These are phyloP conservation scores for Sclerodermus sp. DNA, from an alignment of 2,888 invertebrate species.

Conservation along the genomic window DNA sequence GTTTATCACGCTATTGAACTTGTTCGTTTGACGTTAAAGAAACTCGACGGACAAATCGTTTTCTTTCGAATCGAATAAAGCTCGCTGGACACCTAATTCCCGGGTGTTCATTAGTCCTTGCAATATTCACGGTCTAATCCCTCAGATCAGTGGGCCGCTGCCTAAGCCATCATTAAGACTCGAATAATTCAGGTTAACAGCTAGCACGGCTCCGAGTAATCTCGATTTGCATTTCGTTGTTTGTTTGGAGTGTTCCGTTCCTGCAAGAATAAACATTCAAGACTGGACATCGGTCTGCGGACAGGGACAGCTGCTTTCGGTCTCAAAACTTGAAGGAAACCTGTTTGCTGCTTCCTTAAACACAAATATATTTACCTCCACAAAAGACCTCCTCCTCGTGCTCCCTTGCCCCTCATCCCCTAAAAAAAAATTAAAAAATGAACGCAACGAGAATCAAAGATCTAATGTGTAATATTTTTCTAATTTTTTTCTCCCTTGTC, in stretches of 20 bases:
- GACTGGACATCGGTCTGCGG: constrained; percentile 27
- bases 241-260: constrained; percentile 33
- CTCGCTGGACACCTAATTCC: constrained; percentile 43
- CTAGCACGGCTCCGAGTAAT: constrained; percentile 48
- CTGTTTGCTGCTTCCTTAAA: constrained; percentile 2
- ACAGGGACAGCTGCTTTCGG: constrained; percentile 19
- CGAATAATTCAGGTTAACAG: constrained; percentile 59
- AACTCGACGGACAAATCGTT: constrained; percentile 20
- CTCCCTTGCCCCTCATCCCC: no score
- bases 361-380: background rate
- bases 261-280: constrained; percentile 47
- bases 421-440: no score
- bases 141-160: constrained; percentile 55
- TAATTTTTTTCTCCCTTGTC: no score
- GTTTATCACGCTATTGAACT: background rate
- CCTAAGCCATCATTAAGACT: constrained; percentile 59
- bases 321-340: constrained; percentile 20
- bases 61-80: constrained; percentile 33
- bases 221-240: constrained; percentile 57
- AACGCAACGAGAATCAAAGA: no score
- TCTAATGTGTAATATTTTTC: no score
- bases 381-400: background rate
- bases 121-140: constrained; percentile 57
- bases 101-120: constrained; percentile 52
- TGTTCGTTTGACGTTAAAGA: background rate